Evolutionary conservation across 2,888 invertebrate species (phyloP).

Genomic region (Polyploca ridens): DNA sequence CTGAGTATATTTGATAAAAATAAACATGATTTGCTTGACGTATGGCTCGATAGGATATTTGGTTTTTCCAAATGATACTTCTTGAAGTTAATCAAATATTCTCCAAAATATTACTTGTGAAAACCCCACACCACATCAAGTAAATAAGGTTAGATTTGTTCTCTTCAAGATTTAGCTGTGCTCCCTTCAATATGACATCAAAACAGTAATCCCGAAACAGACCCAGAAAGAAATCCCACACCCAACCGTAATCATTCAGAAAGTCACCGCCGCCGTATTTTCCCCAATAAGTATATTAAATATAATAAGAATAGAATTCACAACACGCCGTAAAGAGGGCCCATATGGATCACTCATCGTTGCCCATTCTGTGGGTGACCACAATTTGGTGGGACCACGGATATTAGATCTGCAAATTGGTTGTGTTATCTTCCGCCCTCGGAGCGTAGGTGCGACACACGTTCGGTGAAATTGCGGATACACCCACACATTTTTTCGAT

Average conservation of each 20-base stretch:
- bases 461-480: constrained; percentile 2
- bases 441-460: constrained; percentile 36
- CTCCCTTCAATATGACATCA: neutral
- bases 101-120: too few species aligned
- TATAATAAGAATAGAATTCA: constrained; percentile 39
- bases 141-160: neutral
- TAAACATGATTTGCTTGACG: too few species aligned
- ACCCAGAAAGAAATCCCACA: neutral
- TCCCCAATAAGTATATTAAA: constrained; percentile 27
- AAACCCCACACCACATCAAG: too few species aligned
- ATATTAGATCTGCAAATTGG: constrained; percentile 81
- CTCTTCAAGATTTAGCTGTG: neutral
- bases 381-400: constrained; percentile 61
- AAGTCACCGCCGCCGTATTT: neutral
- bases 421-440: constrained; percentile 67
- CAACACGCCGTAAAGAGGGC: constrained; percentile 55
- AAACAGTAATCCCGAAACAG: neutral
- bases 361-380: constrained; percentile 48
- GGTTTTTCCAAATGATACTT: too few species aligned
- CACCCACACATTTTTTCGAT: neutral
- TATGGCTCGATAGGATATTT: too few species aligned
- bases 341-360: constrained; percentile 60
- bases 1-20: too few species aligned
- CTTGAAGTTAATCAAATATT: too few species aligned
- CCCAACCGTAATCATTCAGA: neutral